Evolutionary conservation across 2,888 invertebrate species (phyloP), one percentile per base, ranked within the genome.

Genomic region (Brenthis daphne): DNA sequence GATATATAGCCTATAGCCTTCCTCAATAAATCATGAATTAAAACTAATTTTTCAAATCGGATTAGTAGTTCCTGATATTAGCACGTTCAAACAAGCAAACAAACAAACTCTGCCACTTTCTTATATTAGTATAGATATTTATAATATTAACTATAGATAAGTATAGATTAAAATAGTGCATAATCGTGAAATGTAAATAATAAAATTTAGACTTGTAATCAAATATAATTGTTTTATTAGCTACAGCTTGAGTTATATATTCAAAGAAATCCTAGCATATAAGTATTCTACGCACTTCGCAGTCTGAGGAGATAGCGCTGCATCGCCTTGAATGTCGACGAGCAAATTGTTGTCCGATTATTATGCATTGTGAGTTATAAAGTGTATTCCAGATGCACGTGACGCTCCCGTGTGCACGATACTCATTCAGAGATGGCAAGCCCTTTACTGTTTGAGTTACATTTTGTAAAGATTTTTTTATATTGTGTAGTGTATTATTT

Each of bases 321-420:
- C 57, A 66, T 70, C 61, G 68, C 71, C 64, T 66, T 50, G 71
- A 69, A 71, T 69, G 69, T 48, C 69, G 67, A 68, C 69, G 65
- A 73, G 61, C 43, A 57, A 68, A 69, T 68, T 72, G 68, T 68
- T 66, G 58, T 68, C 63, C 57, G 69, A 74, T 73, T 72, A 65
- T 70, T 69, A 69, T 71, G 73, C 72, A 65, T 67, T 70, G 70
- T 69, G 68, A 53, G 68, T 73, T 64, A 66, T 69, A 33, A 63
- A 66, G 61, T 67, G 66, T 65, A 65, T 64, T 56, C 57, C 63
- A 47, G 50, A 50, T 29, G 63, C 65, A 70, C 67, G 56, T 67
- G 68, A 58, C 48, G 58, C 53, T 55, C 64, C 57, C 68, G 71
- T 65, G 68, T 60, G 56, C 53, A 55, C 53, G 24, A 29, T 54